Evolutionary conservation across 2,797 vertebrate genomes (phyloP), one percentile per base, ranked within the genome.

Genomic region (Amazonetta brasiliensis): DNA sequence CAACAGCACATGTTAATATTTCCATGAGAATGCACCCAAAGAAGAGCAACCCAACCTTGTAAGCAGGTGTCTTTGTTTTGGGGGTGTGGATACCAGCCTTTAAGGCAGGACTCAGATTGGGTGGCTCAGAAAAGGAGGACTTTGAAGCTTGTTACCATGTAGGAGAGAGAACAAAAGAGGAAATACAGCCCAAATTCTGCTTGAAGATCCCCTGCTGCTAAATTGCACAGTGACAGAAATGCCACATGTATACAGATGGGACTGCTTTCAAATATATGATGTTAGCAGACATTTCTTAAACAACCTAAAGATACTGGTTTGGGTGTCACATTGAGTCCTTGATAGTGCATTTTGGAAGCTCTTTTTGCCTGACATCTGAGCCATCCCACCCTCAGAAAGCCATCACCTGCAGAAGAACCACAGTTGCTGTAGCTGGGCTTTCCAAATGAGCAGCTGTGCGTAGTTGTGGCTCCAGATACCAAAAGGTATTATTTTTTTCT

Each of bases 231-330:
- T 0, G 2, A 46, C 35, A 85, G 52, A 66, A 89, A 67, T 14
- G 10, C 12, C 12, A 16, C 3, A 2, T 0, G 0, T 18, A 19
- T n/a, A 20, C 31, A 75, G 73, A 31, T 12, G 43, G 33, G 37
- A 31, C 25, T 73, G 46, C 33, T 87, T 82, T 71, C 21, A 75
- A 54, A 50, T 5, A 21, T 6, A 19, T 0, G 1, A 4, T 12
- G 2, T 60, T 44, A 44, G 39, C 54, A 83, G 44, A 35, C 48
- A 33, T 50, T 72, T 52, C 73, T 78, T 31, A 26, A 73, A 44
- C 41, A 52, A 12, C 43, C n/a, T 44, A 14, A 37, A 15, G 64
- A 52, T 31, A 1, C 5, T 79, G 58, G 5, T 64, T 62, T 81
- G 71, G 11, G 25, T 77, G 56, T 82, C 54, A 19, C 39, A 18